A percentile compares a stretch with the other conserved stretches of the same genome.
These are phyloP conservation scores for Thymallus thymallus DNA, from an alignment of 2,113 vertebrate genomes.

Conservation along the genomic window DNA sequence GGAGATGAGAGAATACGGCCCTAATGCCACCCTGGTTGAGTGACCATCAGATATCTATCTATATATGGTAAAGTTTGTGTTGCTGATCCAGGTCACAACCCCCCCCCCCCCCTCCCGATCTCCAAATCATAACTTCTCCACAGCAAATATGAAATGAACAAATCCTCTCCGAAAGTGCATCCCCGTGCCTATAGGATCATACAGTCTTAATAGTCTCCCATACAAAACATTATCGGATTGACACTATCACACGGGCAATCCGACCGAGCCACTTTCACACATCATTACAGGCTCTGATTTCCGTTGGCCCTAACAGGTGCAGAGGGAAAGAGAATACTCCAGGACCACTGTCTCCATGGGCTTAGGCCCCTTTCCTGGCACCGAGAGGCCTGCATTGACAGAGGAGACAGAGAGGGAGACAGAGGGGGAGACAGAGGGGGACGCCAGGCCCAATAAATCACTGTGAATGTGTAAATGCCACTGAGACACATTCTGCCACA, in stretches of 20 bases:
- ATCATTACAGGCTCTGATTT: slow-evolving; percentile 70
- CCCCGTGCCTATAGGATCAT: slow-evolving; percentile 48
- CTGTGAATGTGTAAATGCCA: slow-evolving; percentile 71
- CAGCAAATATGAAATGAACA: no score
- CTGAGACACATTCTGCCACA: slow-evolving; percentile 63
- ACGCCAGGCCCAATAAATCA: slow-evolving; percentile 70
- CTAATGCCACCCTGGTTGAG: no score
- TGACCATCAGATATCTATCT: no score
- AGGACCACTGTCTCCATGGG: slow-evolving; percentile 68
- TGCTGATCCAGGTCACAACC: no score
- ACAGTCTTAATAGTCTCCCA: slow-evolving; percentile 38
- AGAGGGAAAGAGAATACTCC: slow-evolving; percentile 46
- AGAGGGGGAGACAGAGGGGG: slow-evolving; percentile 47
- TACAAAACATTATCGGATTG: slow-evolving; percentile 70
- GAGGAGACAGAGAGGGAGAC: slow-evolving; percentile 8
- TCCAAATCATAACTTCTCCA: no score
- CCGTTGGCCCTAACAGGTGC: slow-evolving; percentile 71
- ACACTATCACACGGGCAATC: slow-evolving; percentile 64
- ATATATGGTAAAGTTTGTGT: no score
- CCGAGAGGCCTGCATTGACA: slow-evolving; percentile 61
- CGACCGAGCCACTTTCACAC: slow-evolving; percentile 67
- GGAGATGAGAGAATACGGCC: no score
- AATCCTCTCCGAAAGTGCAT: no score
- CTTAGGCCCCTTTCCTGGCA: slow-evolving; percentile 70
- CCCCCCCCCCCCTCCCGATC: no score